Conservation (phyloP, 92 coral and sea anemone genomes). For the Epizoanthus stellaris region DNA sequence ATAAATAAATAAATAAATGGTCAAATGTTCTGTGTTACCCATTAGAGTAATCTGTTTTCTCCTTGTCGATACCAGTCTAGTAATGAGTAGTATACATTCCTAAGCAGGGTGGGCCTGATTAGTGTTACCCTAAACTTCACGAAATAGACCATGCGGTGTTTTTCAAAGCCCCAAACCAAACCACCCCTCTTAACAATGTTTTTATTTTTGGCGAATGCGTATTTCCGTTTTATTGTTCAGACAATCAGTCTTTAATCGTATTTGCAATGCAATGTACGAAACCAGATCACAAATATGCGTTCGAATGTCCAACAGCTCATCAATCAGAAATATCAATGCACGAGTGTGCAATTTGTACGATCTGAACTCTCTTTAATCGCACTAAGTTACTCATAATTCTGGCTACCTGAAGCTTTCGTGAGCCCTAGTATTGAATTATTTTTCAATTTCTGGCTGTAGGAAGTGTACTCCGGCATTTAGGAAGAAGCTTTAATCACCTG, state of each 20-base stretch:
- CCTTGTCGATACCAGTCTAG: not conserved
- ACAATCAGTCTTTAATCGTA: not conserved
- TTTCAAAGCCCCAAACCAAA: not conserved
- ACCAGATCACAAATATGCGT: conserved; percentile 5
- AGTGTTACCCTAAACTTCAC: conserved; percentile 1
- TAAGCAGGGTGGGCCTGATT: conserved; percentile 7
- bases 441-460: conserved; percentile 10
- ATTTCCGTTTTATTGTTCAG: conserved; percentile 30
- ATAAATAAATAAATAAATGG: not conserved
- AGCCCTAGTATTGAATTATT: not conserved
- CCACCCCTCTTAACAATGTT: conserved; percentile 10
- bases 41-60: no score
- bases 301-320: not conserved
- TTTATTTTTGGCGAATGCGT: conserved; percentile 46
- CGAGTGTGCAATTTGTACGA: not conserved
- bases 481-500: conserved; percentile 41
- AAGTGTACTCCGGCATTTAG: conserved; percentile 15
- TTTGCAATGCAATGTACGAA: not conserved
- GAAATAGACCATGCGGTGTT: conserved; percentile 8
- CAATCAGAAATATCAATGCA: not conserved
- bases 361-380: no score
- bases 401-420: conserved; percentile 26
- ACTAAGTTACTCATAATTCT: no score
- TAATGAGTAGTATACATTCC: conserved; percentile 1
- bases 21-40: not conserved